Base-by-base conservation (phyloP, 2,113 vertebrate species). In the Dendropsophus ebraccatus region DNA sequence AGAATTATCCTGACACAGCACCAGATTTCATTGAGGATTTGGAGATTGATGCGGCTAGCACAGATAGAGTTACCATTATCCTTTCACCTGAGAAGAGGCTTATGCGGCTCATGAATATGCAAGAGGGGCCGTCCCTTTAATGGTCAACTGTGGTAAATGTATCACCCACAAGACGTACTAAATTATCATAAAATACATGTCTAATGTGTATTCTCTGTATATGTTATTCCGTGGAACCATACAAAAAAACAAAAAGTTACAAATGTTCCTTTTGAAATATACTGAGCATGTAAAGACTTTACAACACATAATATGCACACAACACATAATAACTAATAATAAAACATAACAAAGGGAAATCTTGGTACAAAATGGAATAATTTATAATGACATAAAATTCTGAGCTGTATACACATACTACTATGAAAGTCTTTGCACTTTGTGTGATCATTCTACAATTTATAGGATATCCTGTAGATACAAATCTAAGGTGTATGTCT, bases 21-120 rank as follows among this genome's bases (percentile, higher is more conserved):
- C 8, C 89, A 92, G 94, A 93, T 95, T 94, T 95, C 67, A 54
- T 70, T 70, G 88, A 70, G 93, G 95, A 94, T 94, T 93, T 94
- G 90, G 82, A 89, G 30, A 83, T 69, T 90, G 92, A 89, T 90
- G 90, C 91, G 91, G 93, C 93, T 92, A 90, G 91, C 90, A 90
- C 73, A 88, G 85, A 89, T 90, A 83, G 83, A 91, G 91, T 88
- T 89, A 88, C 89, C 87, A 52, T 93, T 91, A 92, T 93, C 92
- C 91, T 88, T 65, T 88, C 70, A 80, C 74, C 85, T 90, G 85
- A 92, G 81, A 82, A 90, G 82, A 76, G 90, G 90, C 89, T 93
- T 90, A 92, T 87, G 74, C 90, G 32, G 19, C 28, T 17, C 28
- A 82, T 82, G 80, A 82, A 82, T 58, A 83, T 73, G 69, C 67